Percentiles rank a stretch among this genome's conserved stretches.
phyloP scores from a whole-genome alignment of 2,113 vertebrate genomes.

The Tyto alba region DNA sequence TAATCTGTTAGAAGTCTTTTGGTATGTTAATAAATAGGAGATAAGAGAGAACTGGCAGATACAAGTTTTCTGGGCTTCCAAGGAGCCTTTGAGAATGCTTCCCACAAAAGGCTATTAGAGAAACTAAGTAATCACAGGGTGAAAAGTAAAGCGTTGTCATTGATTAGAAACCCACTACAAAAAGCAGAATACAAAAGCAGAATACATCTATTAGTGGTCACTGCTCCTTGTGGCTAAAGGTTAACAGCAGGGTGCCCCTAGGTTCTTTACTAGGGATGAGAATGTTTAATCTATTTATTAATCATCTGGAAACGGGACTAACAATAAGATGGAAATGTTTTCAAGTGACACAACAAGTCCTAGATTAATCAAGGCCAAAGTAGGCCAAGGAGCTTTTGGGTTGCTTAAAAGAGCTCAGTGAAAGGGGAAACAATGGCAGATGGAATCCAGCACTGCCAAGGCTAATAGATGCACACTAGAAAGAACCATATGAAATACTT shows the following conservation, averaged over 20 bases:
- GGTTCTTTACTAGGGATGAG: neutral
- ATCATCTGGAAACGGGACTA: neutral
- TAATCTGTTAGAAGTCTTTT: neutral
- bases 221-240: neutral
- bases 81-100: neutral
- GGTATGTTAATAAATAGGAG: neutral
- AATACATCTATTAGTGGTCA: neutral
- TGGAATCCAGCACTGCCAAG: neutral
- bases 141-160: neutral
- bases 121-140: neutral
- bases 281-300: slow-evolving; percentile 3
- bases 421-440: neutral
- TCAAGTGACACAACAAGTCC: neutral
- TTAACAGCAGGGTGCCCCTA: neutral
- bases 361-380: neutral
- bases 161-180: neutral
- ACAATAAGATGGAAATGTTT: neutral
- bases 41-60: neutral
- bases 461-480: neutral
- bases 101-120: neutral
- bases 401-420: neutral
- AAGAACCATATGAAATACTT: neutral
- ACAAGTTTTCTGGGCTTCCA: neutral
- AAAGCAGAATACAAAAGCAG: neutral
- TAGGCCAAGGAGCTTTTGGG: neutral